These are phyloP conservation scores for Philopedon plagiatum DNA, from an alignment of 2,888 invertebrate genomes.

Conservation along the genomic window DNA sequence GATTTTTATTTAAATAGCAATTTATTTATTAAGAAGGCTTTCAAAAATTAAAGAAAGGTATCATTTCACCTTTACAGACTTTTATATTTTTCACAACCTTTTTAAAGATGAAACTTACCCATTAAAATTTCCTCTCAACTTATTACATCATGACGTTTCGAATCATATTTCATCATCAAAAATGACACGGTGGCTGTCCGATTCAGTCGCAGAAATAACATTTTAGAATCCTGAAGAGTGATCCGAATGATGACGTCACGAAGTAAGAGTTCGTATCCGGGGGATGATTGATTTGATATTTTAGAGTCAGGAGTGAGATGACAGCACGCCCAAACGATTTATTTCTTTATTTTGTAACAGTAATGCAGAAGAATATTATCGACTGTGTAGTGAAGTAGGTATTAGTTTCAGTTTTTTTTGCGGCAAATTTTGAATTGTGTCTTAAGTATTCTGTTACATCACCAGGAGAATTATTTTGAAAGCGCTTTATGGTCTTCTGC, in stretches of 20 bases:
- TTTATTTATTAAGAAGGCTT: conserved; percentile 1
- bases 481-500: no score
- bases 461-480: no score
- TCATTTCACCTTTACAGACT: not conserved
- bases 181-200: conserved; percentile 38
- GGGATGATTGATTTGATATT: conserved; percentile 47
- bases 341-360: conserved; percentile 31
- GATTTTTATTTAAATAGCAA: no score
- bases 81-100: not conserved
- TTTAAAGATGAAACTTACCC: not conserved
- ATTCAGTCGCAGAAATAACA: conserved; percentile 38
- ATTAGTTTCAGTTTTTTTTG: no score
- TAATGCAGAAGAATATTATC: no score
- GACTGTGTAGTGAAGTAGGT: no score
- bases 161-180: conserved; percentile 44
- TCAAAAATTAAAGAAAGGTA: not conserved
- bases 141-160: conserved; percentile 8
- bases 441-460: no score
- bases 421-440: no score
- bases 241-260: conserved; percentile 42
- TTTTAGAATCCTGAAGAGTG: conserved; percentile 44
- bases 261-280: conserved; percentile 42
- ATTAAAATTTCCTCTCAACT: not conserved
- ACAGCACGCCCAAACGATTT: conserved; percentile 47
- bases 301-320: conserved; percentile 37